phyloP scores from a whole-genome alignment of 2,113 vertebrate species.

The Syrmaticus mikado region DNA sequence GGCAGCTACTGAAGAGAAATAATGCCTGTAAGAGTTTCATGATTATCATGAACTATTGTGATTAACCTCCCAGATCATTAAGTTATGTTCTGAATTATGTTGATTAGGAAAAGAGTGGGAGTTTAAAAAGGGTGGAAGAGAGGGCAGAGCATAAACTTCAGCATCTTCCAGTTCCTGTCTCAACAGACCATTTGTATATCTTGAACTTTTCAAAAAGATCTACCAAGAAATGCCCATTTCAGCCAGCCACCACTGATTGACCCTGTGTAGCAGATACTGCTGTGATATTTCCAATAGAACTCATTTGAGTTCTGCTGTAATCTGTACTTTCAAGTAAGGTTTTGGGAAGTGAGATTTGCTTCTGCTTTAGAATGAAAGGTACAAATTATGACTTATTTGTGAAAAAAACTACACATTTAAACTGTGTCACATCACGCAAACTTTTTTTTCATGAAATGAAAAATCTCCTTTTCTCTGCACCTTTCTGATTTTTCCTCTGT shows the following conservation, averaged over 20 bases:
- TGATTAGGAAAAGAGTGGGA: background rate
- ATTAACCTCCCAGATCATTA: background rate
- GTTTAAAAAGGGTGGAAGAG: background rate
- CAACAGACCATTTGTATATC: background rate
- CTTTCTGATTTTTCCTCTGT: background rate
- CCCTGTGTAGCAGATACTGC: background rate
- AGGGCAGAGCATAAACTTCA: background rate
- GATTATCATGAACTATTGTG: background rate
- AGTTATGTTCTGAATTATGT: background rate
- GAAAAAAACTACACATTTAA: background rate
- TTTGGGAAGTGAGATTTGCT: background rate
- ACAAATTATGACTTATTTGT: background rate
- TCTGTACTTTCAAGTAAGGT: background rate
- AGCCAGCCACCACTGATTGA: background rate
- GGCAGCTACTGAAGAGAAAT: background rate
- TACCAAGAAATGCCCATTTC: background rate
- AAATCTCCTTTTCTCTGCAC: background rate
- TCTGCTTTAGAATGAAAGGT: background rate
- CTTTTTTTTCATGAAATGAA: background rate
- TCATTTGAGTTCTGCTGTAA: background rate
- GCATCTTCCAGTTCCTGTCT: background rate
- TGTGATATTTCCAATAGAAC: background rate
- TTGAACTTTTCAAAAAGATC: background rate
- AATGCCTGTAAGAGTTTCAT: background rate
- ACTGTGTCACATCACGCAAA: background rate